phyloP scores from a whole-genome alignment of 2,888 invertebrate genomes.

The Sarcophaga caerulescens region DNA sequence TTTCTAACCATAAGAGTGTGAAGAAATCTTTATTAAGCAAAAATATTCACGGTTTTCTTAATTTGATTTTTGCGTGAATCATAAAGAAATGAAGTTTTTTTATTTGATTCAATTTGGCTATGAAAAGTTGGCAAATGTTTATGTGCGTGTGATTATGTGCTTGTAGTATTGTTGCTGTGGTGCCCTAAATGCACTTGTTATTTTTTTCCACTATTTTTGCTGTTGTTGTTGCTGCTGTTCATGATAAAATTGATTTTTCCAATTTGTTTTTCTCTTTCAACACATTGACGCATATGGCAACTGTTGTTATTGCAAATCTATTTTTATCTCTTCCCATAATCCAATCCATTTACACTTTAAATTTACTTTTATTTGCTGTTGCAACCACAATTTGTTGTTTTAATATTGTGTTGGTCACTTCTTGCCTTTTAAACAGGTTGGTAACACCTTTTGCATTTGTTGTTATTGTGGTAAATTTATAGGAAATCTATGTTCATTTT shows the following conservation, averaged over 20 bases:
- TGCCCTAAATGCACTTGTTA: conserved; percentile 23
- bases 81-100: no score
- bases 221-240: not conserved
- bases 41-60: not conserved
- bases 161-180: not conserved
- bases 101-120: no score
- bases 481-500: not conserved
- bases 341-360: not conserved
- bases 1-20: not conserved
- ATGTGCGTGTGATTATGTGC: conserved; percentile 1
- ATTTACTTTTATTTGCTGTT: conserved; percentile 22
- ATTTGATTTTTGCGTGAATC: no score
- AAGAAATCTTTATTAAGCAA: not conserved
- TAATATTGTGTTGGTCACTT: conserved; percentile 9
- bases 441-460: conserved; percentile 35
- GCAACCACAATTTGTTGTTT: conserved; percentile 12
- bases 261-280: conserved; percentile 16
- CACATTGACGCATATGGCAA: conserved; percentile 3
- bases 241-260: conserved; percentile 59
- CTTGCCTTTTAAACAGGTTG: conserved; percentile 59
- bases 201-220: not conserved
- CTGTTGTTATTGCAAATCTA: conserved; percentile 44
- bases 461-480: not conserved
- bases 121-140: no score
- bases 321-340: conserved; percentile 29